Evolutionary conservation across 2,113 vertebrate species (phyloP), one percentile per base, ranked within the genome.

Genomic region (Drymodes brunneopygia): DNA sequence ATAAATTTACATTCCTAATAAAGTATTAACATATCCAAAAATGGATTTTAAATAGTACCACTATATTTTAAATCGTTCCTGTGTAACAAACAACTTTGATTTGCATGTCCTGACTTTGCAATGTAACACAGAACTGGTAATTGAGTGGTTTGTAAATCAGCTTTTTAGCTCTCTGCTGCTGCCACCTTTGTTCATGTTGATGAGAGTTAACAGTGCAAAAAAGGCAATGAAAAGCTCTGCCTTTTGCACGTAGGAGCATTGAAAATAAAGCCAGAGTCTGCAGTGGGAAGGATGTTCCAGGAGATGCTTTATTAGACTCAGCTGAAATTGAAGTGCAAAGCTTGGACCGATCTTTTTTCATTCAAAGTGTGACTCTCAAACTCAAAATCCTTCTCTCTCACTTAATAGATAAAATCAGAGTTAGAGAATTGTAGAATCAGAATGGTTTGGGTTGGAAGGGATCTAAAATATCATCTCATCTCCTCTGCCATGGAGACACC

Each of bases 71-170:
- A 92, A 94, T 90, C 35, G 47, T 93, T 91, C 85, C 81, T 28
- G 56, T 85, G 79, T 33, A 74, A 86, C 72, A 92, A 96, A 96
- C 83, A 94, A 25, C 77, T 93, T 94, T 89, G 66, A 97, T 97
- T 97, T 96, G 88, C 95, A 96, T 96, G 94, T 96, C 95, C 87
- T 97, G 96, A 97, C 96, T 91, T 97, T 97, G 94, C 80, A 51
- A 12, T 33, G 60, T 45, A 90, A 72, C 35, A 40, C 5, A 80
- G 72, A 78, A 65, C 60, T 72, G 84, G 90, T 48, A 70, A 89
- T 42, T 80, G 73, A 47, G 36, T 48, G 70, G 22, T 80, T 91
- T 81, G 28, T 67, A 94, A 92, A 90, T 96, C 69, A 88, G 21
- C 31, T 40, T 86, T 93, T 96, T 38, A 57, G 84, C 69, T 58